Conservation (phyloP, 2,113 vertebrate species). For the Rhineura floridana region DNA sequence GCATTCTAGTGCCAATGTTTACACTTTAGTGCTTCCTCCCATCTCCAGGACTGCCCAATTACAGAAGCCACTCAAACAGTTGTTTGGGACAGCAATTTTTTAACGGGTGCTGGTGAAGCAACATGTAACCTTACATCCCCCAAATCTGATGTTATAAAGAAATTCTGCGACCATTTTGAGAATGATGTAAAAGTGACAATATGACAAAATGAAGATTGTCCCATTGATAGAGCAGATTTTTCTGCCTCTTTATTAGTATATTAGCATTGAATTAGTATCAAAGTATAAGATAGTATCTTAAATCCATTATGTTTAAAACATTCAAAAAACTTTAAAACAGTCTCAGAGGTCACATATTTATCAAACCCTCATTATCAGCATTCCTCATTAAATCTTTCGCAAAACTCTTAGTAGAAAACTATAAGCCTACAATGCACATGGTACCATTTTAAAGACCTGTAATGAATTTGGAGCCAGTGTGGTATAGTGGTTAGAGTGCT, state of each 20-base stretch:
- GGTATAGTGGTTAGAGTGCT: too few species aligned
- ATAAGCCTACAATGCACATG: background rate
- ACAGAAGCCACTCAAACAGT: background rate
- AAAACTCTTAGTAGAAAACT: background rate
- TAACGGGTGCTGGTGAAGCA: background rate
- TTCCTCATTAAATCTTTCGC: too few species aligned
- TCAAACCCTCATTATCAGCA: too few species aligned
- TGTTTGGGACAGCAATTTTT: background rate
- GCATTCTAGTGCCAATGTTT: background rate
- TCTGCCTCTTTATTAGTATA: background rate
- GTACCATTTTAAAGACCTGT: background rate
- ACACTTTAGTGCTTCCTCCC: background rate
- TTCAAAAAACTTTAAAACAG: too few species aligned
- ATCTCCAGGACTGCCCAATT: background rate
- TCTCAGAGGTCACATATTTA: too few species aligned
- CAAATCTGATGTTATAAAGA: background rate
- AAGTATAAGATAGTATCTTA: too few species aligned
- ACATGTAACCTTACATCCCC: background rate
- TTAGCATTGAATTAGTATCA: background rate
- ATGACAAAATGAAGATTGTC: background rate
- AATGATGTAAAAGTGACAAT: background rate
- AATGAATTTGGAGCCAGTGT: too few species aligned
- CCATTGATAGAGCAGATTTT: background rate
- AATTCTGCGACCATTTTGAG: background rate
- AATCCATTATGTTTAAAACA: too few species aligned